These are phyloP conservation scores for Thyatira batis DNA, from an alignment of 2,888 invertebrate genomes.

Conservation along the genomic window DNA sequence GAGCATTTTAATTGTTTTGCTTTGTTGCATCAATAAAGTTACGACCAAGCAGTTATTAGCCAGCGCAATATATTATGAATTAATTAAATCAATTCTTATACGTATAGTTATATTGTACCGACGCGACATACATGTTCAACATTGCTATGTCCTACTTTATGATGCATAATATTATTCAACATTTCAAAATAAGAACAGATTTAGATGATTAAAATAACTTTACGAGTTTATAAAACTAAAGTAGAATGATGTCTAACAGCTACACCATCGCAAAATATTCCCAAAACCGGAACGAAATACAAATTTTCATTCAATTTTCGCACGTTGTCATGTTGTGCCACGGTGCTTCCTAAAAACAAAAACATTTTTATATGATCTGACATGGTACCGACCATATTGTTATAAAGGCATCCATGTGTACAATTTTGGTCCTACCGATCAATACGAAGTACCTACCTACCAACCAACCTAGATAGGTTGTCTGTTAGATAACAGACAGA, in stretches of 20 bases:
- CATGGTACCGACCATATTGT: neutral
- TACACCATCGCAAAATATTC: neutral
- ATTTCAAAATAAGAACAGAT: too few relatives aligned
- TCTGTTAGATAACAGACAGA: neutral
- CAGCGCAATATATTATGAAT: conserved; percentile 18
- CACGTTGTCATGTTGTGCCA: neutral
- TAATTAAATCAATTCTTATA: conserved; percentile 7
- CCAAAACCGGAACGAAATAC: neutral
- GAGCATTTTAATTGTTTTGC: conserved; percentile 52
- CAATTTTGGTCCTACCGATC: neutral
- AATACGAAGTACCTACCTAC: neutral
- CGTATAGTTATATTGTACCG: neutral
- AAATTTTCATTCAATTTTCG: neutral
- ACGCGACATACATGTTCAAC: neutral
- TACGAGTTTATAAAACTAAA: too few relatives aligned
- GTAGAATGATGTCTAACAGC: neutral
- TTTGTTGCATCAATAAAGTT: conserved; percentile 39
- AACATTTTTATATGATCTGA: neutral
- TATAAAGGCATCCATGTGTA: neutral
- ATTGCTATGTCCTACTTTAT: neutral
- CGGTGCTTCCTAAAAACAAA: neutral
- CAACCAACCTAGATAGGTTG: too few relatives aligned
- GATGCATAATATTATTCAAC: neutral
- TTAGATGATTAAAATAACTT: too few relatives aligned
- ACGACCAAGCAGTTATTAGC: conserved; percentile 16